Evolutionary conservation across 2,888 invertebrate genomes (phyloP).

Genomic region (Lasius platythorax): DNA sequence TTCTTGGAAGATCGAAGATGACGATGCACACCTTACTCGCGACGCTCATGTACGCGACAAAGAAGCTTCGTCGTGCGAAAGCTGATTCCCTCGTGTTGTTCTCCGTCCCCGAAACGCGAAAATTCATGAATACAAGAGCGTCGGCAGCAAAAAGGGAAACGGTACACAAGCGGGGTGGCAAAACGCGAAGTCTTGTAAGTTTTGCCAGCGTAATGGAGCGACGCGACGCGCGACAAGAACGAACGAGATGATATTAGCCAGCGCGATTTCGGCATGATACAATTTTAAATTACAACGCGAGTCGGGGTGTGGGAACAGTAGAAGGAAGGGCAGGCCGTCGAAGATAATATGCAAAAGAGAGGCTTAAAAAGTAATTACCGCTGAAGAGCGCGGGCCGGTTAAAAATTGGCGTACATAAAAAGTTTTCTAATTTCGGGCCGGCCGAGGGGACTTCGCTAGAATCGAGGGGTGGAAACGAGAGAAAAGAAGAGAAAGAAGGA

Average conservation of each 20-base stretch:
- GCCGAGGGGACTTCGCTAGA: constrained; percentile 71
- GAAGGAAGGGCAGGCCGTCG: constrained; percentile 55
- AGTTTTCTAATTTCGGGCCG: constrained; percentile 85
- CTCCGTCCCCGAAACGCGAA: constrained; percentile 43
- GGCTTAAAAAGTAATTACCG: constrained; percentile 86
- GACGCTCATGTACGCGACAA: constrained; percentile 18
- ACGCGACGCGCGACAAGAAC: constrained; percentile 49
- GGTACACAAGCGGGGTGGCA: constrained; percentile 23
- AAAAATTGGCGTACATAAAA: constrained; percentile 85
- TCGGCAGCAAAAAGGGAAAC: constrained; percentile 43
- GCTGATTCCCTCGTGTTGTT: constrained; percentile 1
- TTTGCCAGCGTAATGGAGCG: constrained; percentile 42
- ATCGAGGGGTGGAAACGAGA: constrained; percentile 53
- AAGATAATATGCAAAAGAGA: constrained; percentile 84
- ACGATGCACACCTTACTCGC: background rate
- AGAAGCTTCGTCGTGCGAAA: constrained; percentile 9
- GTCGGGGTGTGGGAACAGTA: constrained; percentile 2
- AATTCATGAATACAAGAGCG: constrained; percentile 60
- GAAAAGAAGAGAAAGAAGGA: constrained; percentile 18
- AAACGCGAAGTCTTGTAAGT: constrained; percentile 45
- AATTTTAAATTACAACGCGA: constrained; percentile 75
- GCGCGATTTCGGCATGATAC: constrained; percentile 69
- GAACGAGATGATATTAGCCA: constrained; percentile 52
- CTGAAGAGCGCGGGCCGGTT: constrained; percentile 83
- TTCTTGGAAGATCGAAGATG: background rate